Conservation (phyloP, 2,113 vertebrate species). For the Prochilodus magdalenae region DNA sequence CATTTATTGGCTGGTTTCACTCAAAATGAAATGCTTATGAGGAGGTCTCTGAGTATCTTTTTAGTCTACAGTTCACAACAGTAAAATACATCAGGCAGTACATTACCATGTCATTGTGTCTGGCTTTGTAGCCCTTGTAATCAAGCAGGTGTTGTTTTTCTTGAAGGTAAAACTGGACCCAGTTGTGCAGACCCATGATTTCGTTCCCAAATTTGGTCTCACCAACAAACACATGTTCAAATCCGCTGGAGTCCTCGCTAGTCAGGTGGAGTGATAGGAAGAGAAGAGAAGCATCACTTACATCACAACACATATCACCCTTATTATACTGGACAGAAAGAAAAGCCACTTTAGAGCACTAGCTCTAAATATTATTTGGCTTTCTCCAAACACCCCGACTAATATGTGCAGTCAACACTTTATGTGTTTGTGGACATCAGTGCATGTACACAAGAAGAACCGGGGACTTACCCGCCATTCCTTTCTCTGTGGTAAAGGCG, state of each 20-base stretch:
- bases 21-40: too few relatives aligned
- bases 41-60: too few relatives aligned
- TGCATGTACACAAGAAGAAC: conserved; percentile 8
- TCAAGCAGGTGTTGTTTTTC: conserved; percentile 82
- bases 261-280: background rate
- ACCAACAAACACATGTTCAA: conserved; percentile 89
- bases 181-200: conserved; percentile 87
- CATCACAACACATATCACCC: too few relatives aligned
- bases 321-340: background rate
- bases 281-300: background rate
- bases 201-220: conserved; percentile 79
- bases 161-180: conserved; percentile 89
- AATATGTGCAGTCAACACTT: too few relatives aligned
- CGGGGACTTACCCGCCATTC: conserved; percentile 74
- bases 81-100: too few relatives aligned
- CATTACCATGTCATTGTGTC: conserved; percentile 67
- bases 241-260: conserved; percentile 87
- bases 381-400: background rate
- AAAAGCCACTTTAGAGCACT: background rate
- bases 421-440: background rate
- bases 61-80: too few relatives aligned
- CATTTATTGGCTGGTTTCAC: too few relatives aligned
- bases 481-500: conserved; percentile 81
- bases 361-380: background rate
- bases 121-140: conserved; percentile 84